Conservation (phyloP, 2,113 vertebrate species). For the Ctenodactylus gundi region DNA sequence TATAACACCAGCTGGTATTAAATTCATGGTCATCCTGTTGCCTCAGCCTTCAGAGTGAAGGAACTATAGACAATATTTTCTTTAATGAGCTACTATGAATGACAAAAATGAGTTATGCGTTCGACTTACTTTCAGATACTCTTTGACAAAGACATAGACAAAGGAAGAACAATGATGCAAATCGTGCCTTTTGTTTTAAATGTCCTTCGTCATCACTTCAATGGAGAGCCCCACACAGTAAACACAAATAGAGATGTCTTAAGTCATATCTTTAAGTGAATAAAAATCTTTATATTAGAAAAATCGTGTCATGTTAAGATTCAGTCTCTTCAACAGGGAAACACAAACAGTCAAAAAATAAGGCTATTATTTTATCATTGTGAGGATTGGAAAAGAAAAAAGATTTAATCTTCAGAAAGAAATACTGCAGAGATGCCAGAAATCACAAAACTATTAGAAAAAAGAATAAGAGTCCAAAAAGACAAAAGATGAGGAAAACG, state of each 20-base stretch:
- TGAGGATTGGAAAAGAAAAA: no score
- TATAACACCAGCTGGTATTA: no score
- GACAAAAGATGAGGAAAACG: background rate
- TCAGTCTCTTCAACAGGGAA: no score
- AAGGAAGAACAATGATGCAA: background rate
- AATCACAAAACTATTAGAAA: background rate
- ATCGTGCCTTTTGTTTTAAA: background rate
- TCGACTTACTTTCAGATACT: background rate
- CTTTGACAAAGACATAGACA: background rate
- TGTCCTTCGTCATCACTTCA: background rate
- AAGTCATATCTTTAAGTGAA: no score
- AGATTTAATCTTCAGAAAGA: constrained; percentile 10
- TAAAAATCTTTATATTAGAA: no score
- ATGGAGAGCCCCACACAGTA: background rate
- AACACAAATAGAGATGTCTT: background rate
- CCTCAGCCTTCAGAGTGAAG: no score
- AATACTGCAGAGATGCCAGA: background rate
- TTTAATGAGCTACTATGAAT: background rate
- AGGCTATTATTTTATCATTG: no score
- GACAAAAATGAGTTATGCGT: no score
- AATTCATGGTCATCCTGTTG: no score
- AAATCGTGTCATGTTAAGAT: no score
- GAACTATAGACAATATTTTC: no score
- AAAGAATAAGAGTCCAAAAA: background rate
- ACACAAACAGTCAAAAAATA: no score